Conservation (phyloP, 2,113 vertebrate species). For the Gambusia holbrooki region DNA sequence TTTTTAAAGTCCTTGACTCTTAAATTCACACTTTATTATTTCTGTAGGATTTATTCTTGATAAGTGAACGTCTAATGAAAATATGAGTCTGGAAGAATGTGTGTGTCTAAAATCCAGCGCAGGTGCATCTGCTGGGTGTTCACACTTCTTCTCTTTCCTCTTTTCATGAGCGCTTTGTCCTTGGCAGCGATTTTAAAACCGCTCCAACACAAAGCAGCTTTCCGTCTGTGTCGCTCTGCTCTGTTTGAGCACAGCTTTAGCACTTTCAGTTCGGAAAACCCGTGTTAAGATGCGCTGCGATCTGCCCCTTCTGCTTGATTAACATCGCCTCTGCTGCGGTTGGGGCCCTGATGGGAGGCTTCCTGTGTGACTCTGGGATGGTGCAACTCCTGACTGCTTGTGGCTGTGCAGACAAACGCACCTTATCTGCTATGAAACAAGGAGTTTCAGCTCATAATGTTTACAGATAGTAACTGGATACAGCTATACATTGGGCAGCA, state of each 20-base stretch:
- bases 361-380: conserved; percentile 56
- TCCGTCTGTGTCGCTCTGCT: background rate
- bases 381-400: conserved; percentile 39
- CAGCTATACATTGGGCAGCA: background rate
- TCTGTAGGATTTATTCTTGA: background rate
- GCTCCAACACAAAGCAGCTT: background rate
- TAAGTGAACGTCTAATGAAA: background rate
- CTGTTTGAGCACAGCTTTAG: background rate
- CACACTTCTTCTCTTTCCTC: too few relatives aligned
- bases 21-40: background rate
- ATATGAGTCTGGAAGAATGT: background rate
- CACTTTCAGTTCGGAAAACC: background rate
- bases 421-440: conserved; percentile 4
- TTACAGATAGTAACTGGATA: background rate
- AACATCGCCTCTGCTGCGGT: background rate
- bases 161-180: background rate
- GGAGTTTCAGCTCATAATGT: conserved; percentile 6
- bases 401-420: conserved; percentile 17
- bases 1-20: background rate
- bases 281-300: background rate
- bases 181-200: background rate
- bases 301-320: conserved; percentile 12
- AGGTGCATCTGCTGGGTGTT: conserved; percentile 10
- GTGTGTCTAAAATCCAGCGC: conserved; percentile 5
- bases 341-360: conserved; percentile 42